Evolutionary conservation across 2,113 vertebrate species (phyloP), one percentile per base, ranked within the genome.

Genomic region (Saccopteryx leptura): DNA sequence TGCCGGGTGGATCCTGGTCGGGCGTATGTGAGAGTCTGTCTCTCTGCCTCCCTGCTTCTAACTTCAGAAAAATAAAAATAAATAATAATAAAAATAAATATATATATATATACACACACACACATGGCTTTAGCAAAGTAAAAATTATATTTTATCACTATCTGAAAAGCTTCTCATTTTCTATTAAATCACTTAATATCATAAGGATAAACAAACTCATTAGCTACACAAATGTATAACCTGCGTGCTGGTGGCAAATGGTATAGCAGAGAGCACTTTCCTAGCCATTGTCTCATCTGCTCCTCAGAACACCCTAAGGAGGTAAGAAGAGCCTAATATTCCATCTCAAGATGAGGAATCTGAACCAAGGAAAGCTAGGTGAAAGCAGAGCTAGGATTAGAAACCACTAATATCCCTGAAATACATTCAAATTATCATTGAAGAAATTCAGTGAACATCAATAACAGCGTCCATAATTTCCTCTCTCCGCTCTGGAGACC

Each of bases 271-370:
- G 93, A 71, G 28, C n/a, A 15, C 28, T 91, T 93, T 72, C 52
- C 86, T 56, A 19, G 21, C 26, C 61, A 33, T 88, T 60, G 18
- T 71, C 33, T 93, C 23, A 14, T 90, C 82, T 66, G 56, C 14
- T 31, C 15, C 81, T 93, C 26, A 94, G 61, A 74, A 74, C 9
- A 63, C 39, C 80, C 91, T 52, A n/a, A 86, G 83, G 54, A 87
- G 63, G 24, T 56, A 60, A 58, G 33, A 54, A 13, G 93, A 79
- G 63, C 69, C 58, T 65, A 48, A 69, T 11, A 72, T 63, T 48
- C 33, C 85, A 71, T 78, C 85, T 95, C 72, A 93, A 95, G 85
- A 92, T 92, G 74, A 96, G 28, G 69, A 97, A 81, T 85, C 58
- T 78, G 54, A 96, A 91, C 48, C 21, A 74, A 88, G 48, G 18